Base-by-base conservation (phyloP, 2,797 vertebrate species). In the Dendrocincla tyrannina region DNA sequence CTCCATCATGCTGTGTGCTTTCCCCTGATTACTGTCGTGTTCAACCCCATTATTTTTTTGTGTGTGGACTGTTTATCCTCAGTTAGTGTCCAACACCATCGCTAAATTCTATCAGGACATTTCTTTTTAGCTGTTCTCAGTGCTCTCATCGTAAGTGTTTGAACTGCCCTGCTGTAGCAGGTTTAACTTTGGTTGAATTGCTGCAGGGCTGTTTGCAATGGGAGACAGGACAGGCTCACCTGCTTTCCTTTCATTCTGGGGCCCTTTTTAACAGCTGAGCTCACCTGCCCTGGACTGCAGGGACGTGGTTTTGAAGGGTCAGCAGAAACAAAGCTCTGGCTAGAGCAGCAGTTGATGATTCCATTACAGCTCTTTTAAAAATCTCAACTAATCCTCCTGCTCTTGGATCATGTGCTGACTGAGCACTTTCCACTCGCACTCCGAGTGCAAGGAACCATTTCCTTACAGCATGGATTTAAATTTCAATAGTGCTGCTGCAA, bases 401-500 rank as follows among this genome's bases (percentile, higher is more conserved):
- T 69, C 63, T 76, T 35, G 88, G 90, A 13, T 93, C 13, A 3
- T 49, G 41, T 49, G 90, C 94, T 96, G 91, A 95, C 62, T 41
- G 46, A 93, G 93, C 94, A 15, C 13, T 91, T 89, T 75, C 85
- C 76, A 24, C 62, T 9, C 32, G 11, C 44, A 32, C 69, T 73
- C 66, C 47, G 37, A 58, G 69, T 10, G 88, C 53, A 41, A 73
- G 90, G 94, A 88, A 7, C 76, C 77, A 77, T 94, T 78, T 80
- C 88, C 91, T 63, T 28, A 1, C 0, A 63, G 50, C 83, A 52
- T 3, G 83, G 42, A 78, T 84, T 87, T 92, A 28, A 69, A 91
- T 90, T 84, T 81, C 85, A 66, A 17, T 4, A 23, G 35, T 53
- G 85, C 93, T 95, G 70, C 82, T 91, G 76, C 86, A 94, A 95